phyloP scores from a whole-genome alignment of 2,113 vertebrate genomes.

The Onychostruthus taczanowskii region DNA sequence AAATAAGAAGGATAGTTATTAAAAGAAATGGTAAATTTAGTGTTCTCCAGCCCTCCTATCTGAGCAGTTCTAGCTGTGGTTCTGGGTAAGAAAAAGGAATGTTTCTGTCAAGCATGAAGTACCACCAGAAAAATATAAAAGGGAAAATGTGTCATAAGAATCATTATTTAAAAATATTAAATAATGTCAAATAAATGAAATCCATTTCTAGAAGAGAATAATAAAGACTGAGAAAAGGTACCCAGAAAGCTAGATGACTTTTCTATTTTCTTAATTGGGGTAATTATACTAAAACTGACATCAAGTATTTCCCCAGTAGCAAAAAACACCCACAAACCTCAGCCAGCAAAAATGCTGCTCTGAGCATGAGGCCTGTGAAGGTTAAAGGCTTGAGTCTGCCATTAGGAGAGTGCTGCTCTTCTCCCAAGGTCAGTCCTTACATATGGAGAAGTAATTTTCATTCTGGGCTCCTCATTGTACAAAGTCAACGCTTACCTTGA shows the following conservation, averaged over 20 bases:
- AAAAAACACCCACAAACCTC: not conserved
- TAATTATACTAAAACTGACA: slow-evolving; percentile 28
- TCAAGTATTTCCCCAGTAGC: not conserved
- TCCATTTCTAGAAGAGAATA: not conserved
- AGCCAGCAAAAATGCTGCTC: not conserved
- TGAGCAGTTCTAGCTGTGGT: not conserved
- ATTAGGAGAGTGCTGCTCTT: not conserved
- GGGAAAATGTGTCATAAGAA: not conserved
- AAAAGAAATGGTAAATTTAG: not conserved
- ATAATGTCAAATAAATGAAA: not conserved
- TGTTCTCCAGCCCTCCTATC: not conserved
- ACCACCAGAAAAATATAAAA: not conserved
- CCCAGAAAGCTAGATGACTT: not conserved
- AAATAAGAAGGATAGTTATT: not conserved
- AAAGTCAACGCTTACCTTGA: not conserved
- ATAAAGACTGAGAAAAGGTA: not conserved
- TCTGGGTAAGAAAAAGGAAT: not conserved
- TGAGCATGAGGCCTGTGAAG: not conserved
- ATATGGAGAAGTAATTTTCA: slow-evolving; percentile 6
- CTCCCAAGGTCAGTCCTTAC: slow-evolving; percentile 17
- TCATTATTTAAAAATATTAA: not conserved
- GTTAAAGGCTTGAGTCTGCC: slow-evolving; percentile 1
- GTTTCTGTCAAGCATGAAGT: not conserved
- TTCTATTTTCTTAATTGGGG: not conserved
- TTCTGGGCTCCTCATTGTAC: slow-evolving; percentile 6